phyloP scores from a whole-genome alignment of 2,888 invertebrate species.

The Antheraea assamensis region DNA sequence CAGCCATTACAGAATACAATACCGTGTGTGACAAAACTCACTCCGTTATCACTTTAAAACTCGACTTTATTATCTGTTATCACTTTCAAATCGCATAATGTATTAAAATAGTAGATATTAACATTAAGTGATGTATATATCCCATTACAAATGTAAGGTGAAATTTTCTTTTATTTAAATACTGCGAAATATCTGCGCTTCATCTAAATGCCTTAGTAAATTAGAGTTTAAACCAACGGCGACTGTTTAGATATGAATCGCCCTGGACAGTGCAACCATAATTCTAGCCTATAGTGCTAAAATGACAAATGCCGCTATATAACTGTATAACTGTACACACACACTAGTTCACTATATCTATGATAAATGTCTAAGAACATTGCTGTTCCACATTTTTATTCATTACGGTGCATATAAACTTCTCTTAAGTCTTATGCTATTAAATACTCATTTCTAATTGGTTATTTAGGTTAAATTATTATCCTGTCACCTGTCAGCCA shows the following conservation, averaged over 20 bases:
- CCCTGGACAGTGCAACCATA: not conserved
- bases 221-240: not conserved
- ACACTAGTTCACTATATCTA: not conserved
- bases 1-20: constrained; percentile 21
- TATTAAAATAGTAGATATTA: not conserved
- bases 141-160: too few relatives aligned
- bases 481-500: too few relatives aligned
- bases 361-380: not conserved
- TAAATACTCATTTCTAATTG: too few relatives aligned
- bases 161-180: not conserved
- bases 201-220: not conserved
- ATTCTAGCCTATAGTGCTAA: too few relatives aligned
- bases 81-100: not conserved
- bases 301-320: too few relatives aligned
- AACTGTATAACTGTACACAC: not conserved
- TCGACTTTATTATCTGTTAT: constrained; percentile 2
- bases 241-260: not conserved
- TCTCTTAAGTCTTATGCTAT: not conserved
- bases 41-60: constrained; percentile 8
- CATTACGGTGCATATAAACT: not conserved
- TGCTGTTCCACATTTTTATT: not conserved
- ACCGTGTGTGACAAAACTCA: constrained; percentile 17
- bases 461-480: too few relatives aligned
- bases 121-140: not conserved
- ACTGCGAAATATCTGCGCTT: not conserved